Base-by-base conservation (phyloP, 1,140 invertebrate genomes). In the Galleria mellonella region DNA sequence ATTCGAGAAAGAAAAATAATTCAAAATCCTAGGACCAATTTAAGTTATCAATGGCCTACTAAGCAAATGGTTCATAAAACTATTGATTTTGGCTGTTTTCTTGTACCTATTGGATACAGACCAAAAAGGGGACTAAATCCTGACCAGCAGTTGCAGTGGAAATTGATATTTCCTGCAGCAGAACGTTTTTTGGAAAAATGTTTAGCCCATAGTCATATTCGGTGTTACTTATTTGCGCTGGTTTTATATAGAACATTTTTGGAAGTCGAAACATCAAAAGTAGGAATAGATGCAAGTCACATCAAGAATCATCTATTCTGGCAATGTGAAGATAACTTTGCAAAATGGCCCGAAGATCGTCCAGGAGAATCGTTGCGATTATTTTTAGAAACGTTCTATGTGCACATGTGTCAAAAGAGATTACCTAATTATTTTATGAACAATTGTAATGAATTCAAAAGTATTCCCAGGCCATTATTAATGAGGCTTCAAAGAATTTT, bases 231-330 rank as follows among this genome's bases (percentile, higher is more conserved):
- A 31, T 89, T 94, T 51, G 74, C 90, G 0, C 67, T 93, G 35
- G 74, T 88, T 27, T 69, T 94, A 0, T 88, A 92, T 45, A 92
- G 93, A 58, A 90, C 89, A 0, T 93, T 91, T 56, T 84, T 94
- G 27, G 90, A 91, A 56, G 89, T 89, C 0, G 68, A 88, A 28
- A 77, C 88, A 13, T 68, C 83, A 9, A 87, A 87, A 62, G 79
- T 89, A 32, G 90, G 91, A 1, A 70, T 92, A 0, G 88, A 88
- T 11, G 72, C 78, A 0, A 88, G 90, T 43, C 93, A 95, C 64
- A 88, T 95, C n/a, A 89, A 92, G 43, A 91, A 91, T 42, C 90
- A 92, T 61, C 68, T 95, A n/a, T 94, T 93, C 65, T 94, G 92
- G 91, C 87, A 94, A 72, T 92, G 92, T 49, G 93, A 95, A 67